phyloP scores from a whole-genome alignment of 2,797 vertebrate species.

The Clarias fuscus region DNA sequence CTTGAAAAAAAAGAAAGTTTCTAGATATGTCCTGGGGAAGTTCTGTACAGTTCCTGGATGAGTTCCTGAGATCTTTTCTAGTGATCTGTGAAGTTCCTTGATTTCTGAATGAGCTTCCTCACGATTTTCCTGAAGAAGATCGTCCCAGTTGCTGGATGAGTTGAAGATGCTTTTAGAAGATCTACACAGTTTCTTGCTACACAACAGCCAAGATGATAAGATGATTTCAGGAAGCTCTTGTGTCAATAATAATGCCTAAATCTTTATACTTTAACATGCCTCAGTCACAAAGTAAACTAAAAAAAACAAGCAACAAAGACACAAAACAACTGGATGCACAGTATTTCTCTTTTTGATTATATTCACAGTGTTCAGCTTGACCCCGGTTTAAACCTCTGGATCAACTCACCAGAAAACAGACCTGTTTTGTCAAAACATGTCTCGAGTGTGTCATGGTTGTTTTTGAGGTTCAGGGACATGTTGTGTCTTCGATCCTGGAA shows the following conservation, averaged over 20 bases:
- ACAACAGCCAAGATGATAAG: neutral
- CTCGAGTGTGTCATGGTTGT: constrained; percentile 36
- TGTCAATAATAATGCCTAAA: neutral
- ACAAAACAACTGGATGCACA: neutral
- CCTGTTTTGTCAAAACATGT: constrained; percentile 48
- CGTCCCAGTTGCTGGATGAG: neutral
- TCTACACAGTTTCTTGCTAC: neutral
- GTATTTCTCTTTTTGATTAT: too few relatives aligned
- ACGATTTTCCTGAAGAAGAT: neutral
- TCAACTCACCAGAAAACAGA: constrained; percentile 22
- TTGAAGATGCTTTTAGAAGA: neutral
- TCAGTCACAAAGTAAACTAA: neutral
- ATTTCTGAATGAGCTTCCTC: too few relatives aligned
- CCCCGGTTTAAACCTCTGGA: constrained; percentile 9
- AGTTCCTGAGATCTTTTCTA: too few relatives aligned
- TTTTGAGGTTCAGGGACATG: constrained; percentile 34
- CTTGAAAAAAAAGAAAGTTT: too few relatives aligned
- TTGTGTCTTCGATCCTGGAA: constrained; percentile 38
- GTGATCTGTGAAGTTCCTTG: too few relatives aligned
- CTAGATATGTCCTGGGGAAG: too few relatives aligned
- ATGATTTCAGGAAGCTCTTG: neutral
- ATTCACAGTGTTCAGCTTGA: neutral
- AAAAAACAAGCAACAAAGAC: neutral
- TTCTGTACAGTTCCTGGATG: too few relatives aligned
- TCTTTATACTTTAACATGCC: too few relatives aligned